These are phyloP conservation scores for Platalea minor DNA, from an alignment of 2,797 vertebrate species.

Conservation along the genomic window DNA sequence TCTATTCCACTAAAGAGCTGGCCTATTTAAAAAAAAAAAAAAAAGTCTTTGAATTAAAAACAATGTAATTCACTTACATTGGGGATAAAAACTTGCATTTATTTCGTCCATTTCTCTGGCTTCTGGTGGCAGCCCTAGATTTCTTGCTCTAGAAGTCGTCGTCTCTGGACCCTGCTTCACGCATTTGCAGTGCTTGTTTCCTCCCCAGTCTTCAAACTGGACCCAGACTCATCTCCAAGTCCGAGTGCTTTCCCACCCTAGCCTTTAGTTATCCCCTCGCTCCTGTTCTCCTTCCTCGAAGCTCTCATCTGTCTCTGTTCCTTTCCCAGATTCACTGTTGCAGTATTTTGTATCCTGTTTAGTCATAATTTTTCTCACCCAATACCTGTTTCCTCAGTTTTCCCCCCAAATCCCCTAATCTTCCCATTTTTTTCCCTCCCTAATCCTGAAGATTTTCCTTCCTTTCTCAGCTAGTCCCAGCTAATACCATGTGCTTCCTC, in stretches of 20 bases:
- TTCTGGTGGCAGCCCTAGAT: background rate
- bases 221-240: background rate
- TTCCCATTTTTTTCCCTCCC: background rate
- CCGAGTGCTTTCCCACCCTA: background rate
- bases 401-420: accelerated
- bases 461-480: background rate
- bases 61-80: background rate
- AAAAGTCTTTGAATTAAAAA: background rate
- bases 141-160: background rate
- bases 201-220: background rate
- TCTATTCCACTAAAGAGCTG: background rate
- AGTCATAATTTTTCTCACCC: background rate
- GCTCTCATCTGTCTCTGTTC: background rate
- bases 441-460: background rate
- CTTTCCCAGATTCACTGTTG: background rate
- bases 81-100: background rate
- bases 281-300: background rate
- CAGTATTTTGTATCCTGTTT: background rate
- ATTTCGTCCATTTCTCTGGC: background rate
- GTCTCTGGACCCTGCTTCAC: background rate
- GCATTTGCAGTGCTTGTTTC: background rate
- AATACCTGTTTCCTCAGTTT: background rate
- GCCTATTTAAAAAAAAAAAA: background rate
- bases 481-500: background rate
- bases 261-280: background rate